These are phyloP conservation scores for Dendrocincla tyrannina DNA, from an alignment of 2,797 vertebrate genomes.

Conservation along the genomic window DNA sequence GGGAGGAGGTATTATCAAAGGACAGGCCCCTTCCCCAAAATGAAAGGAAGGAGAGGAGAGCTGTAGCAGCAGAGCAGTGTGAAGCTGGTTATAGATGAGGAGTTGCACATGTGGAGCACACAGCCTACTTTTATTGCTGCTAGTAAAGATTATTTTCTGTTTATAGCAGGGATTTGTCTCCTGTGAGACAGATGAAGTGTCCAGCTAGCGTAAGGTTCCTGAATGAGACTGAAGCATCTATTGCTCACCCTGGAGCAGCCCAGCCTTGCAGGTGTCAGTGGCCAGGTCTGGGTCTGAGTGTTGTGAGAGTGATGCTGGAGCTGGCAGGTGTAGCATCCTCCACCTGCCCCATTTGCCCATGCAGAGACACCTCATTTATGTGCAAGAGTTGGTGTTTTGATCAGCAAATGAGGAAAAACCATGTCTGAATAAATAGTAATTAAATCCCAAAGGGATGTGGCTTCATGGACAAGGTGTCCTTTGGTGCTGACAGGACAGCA, in stretches of 20 bases:
- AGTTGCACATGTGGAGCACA: fast-evolving
- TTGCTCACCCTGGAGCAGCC: fast-evolving
- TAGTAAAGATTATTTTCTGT: background rate
- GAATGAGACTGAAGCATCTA: too few relatives aligned
- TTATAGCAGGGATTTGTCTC: background rate
- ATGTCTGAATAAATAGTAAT: background rate
- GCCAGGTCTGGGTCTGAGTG: background rate
- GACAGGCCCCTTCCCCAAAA: background rate
- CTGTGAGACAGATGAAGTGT: background rate
- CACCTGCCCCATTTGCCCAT: fast-evolving
- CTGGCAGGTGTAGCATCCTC: background rate
- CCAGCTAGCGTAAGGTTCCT: background rate
- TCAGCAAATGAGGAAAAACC: background rate
- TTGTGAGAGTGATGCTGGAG: background rate
- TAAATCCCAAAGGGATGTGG: background rate
- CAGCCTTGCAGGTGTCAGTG: fast-evolving
- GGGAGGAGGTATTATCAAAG: background rate
- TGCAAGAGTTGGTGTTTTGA: fast-evolving
- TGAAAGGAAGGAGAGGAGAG: background rate
- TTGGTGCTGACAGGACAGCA: background rate
- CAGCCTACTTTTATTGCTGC: background rate
- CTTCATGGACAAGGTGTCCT: background rate
- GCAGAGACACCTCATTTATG: background rate
- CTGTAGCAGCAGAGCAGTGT: background rate
- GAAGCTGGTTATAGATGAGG: background rate